phyloP scores from a whole-genome alignment of 53 echinoderm and acorn worm species.

The Apostichopus leukothele region DNA sequence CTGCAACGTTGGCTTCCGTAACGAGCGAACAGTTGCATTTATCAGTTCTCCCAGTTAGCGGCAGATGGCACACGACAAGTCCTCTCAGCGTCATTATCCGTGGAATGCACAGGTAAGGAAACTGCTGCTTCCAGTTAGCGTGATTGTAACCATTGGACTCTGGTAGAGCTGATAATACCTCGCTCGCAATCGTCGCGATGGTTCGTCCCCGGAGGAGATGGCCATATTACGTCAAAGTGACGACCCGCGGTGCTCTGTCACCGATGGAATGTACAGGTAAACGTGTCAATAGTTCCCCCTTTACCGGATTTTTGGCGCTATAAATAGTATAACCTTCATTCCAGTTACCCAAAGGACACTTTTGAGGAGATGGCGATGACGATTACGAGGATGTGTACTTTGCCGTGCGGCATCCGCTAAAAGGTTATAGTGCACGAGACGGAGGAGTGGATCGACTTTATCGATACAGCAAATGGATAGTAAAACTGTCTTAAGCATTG shows the following conservation, averaged over 20 bases:
- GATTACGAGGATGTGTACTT: background rate
- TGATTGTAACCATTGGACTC: slow-evolving; percentile 31
- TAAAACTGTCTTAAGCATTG: too few relatives aligned
- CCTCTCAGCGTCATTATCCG: slow-evolving; percentile 2
- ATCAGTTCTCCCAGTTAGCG: background rate
- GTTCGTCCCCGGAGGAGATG: background rate
- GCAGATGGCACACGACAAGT: background rate
- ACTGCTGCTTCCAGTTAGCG: slow-evolving; percentile 12
- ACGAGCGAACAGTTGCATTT: background rate
- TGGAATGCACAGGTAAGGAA: slow-evolving; percentile 34
- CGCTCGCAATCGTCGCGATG: too few relatives aligned
- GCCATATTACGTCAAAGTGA: slow-evolving; percentile 38
- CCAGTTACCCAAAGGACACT: background rate
- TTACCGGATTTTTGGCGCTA: slow-evolving; percentile 9
- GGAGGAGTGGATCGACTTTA: too few relatives aligned
- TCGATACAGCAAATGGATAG: too few relatives aligned
- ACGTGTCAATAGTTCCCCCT: slow-evolving; percentile 34
- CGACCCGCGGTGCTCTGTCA: slow-evolving; percentile 29
- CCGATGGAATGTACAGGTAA: slow-evolving; percentile 33
- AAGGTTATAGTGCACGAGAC: background rate
- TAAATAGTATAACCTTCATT: background rate
- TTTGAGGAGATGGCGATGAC: background rate
- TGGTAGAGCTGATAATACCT: background rate
- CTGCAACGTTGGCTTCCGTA: background rate
- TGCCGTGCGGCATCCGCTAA: background rate